These are phyloP conservation scores for Chiloscyllium plagiosum DNA, from an alignment of 2,113 vertebrate genomes.

Conservation along the genomic window DNA sequence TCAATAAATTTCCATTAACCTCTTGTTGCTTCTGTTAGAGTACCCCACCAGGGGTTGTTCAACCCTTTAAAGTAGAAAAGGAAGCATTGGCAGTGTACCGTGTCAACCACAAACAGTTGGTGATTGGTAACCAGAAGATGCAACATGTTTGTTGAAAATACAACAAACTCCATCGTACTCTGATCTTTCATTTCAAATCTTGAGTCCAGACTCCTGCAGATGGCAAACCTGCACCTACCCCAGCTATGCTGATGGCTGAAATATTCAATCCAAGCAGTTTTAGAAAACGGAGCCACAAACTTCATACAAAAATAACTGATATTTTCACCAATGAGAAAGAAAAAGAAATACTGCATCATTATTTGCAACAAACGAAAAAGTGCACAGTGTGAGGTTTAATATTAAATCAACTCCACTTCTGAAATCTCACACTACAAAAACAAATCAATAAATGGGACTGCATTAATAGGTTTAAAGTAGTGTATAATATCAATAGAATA, in stretches of 20 bases:
- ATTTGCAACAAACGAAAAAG: neutral
- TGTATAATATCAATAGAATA: neutral
- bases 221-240: no score
- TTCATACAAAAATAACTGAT: neutral
- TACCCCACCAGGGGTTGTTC: no score
- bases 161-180: neutral
- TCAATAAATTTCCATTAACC: no score
- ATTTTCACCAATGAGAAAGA: neutral
- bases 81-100: no score
- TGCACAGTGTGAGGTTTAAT: neutral
- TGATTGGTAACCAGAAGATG: no score
- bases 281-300: neutral
- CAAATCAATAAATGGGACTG: neutral
- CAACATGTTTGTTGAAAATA: no score
- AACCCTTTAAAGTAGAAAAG: no score
- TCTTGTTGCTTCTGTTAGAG: no score
- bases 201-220: neutral
- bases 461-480: neutral
- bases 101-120: no score
- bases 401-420: neutral
- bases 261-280: neutral
- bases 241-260: neutral
- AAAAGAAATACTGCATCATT: neutral
- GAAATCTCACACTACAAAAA: neutral
- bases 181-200: neutral